phyloP scores from a whole-genome alignment of 2,797 vertebrate species.

The Propithecus deckenii region DNA sequence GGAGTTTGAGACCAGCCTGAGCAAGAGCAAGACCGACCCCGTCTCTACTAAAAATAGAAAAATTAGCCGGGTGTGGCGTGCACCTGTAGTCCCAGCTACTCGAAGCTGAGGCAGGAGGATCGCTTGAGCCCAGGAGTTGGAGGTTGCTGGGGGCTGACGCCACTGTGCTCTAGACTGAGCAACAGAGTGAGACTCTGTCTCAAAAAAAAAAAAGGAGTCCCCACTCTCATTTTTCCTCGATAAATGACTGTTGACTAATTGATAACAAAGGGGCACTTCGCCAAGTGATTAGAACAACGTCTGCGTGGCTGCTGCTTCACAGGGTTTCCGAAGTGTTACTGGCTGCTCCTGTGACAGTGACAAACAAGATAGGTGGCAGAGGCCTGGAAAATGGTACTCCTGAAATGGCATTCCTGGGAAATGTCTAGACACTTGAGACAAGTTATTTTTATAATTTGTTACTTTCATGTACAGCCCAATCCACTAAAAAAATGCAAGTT shows the following conservation, averaged over 20 bases:
- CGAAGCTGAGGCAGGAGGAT: no score
- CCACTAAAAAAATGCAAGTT: not conserved
- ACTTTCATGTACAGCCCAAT: not conserved
- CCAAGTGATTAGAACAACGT: not conserved
- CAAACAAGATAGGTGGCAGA: not conserved
- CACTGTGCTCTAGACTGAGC: no score
- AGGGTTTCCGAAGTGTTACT: not conserved
- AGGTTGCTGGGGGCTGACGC: no score
- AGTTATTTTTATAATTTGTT: not conserved
- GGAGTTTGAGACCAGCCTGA: no score
- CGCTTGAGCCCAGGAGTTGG: no score
- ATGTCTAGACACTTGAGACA: not conserved
- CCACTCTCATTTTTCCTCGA: not conserved
- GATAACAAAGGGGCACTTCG: not conserved
- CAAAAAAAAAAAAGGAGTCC: not conserved
- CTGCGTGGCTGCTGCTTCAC: not conserved
- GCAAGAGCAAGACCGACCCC: no score
- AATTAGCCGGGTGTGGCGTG: no score
- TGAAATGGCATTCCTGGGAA: not conserved
- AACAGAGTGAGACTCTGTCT: no score
- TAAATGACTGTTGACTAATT: constrained; percentile 19
- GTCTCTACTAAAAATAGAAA: no score
- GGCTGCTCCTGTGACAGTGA: not conserved
- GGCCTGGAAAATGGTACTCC: not conserved
- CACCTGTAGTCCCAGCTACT: no score